These are phyloP conservation scores for Merops nubicus DNA, from an alignment of 2,113 vertebrate species.

Conservation along the genomic window DNA sequence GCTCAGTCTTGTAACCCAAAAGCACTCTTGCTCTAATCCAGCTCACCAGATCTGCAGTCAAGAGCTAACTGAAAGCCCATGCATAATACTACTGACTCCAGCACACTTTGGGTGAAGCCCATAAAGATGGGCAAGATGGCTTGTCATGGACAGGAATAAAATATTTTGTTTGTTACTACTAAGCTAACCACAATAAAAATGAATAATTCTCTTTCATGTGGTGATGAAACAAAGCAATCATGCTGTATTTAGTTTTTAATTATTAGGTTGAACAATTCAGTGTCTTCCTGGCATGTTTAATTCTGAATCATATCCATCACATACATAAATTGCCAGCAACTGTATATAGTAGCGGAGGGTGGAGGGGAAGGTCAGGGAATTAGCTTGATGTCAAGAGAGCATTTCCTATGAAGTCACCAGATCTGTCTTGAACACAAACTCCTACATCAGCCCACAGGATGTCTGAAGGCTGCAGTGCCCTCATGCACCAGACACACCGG, in stretches of 20 bases:
- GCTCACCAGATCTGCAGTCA: neutral
- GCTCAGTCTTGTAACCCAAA: neutral
- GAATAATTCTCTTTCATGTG: constrained; percentile 58
- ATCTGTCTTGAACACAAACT: neutral
- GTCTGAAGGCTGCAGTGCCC: neutral
- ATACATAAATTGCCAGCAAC: constrained; percentile 49
- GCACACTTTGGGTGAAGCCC: neutral
- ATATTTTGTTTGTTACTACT: constrained; percentile 45
- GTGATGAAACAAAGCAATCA: constrained; percentile 17
- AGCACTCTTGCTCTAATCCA: neutral
- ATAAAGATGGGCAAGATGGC: neutral
- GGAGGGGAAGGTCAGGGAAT: constrained; percentile 3
- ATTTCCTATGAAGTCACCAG: constrained; percentile 41
- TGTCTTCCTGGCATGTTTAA: constrained; percentile 35
- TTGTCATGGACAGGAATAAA: neutral
- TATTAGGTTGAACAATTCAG: constrained; percentile 31
- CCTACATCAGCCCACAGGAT: neutral
- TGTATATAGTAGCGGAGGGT: neutral
- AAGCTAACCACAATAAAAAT: constrained; percentile 43
- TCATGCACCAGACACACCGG: neutral
- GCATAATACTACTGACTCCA: neutral
- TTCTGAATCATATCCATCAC: constrained; percentile 21
- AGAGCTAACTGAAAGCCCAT: neutral
- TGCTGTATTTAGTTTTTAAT: constrained; percentile 24
- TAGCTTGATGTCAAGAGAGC: neutral